These are phyloP conservation scores for Blastomussa wellsi DNA, from an alignment of 92 coral and sea anemone species.

Conservation along the genomic window DNA sequence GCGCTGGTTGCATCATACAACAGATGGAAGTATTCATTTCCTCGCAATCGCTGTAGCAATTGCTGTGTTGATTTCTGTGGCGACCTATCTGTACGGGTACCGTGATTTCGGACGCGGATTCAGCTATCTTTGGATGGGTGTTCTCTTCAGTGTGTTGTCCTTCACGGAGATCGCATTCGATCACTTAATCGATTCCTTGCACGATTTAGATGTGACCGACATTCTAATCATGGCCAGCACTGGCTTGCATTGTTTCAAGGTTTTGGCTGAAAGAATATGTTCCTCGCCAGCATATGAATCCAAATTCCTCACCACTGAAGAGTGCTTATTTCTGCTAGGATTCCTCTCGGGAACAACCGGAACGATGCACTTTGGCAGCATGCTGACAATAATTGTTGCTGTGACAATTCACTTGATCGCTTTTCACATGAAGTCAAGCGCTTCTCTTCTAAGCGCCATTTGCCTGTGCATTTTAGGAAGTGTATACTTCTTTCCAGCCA, in stretches of 20 bases:
- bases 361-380: slow-evolving; percentile 72
- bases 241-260: slow-evolving; percentile 65
- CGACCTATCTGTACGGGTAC: slow-evolving; percentile 78
- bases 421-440: slow-evolving; percentile 89
- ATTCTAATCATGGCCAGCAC: slow-evolving; percentile 84
- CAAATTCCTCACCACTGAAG: slow-evolving; percentile 74
- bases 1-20: slow-evolving; percentile 93
- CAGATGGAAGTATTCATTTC: slow-evolving; percentile 82
- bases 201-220: slow-evolving; percentile 90
- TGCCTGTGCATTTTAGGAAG: slow-evolving; percentile 74
- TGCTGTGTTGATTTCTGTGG: slow-evolving; percentile 78
- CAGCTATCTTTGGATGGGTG: slow-evolving; percentile 88
- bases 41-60: slow-evolving; percentile 77
- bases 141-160: slow-evolving; percentile 89
- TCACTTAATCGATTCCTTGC: slow-evolving; percentile 79
- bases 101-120: slow-evolving; percentile 77
- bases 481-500: slow-evolving; percentile 87
- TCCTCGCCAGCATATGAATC: slow-evolving; percentile 63
- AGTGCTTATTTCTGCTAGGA: slow-evolving; percentile 78
- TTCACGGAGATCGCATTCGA: slow-evolving; percentile 96
- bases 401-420: slow-evolving; percentile 80
- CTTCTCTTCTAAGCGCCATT: slow-evolving; percentile 71
- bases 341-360: slow-evolving; percentile 84
- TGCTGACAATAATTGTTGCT: slow-evolving; percentile 69
- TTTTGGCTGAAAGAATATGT: slow-evolving; percentile 69